Conservation (phyloP, 2,113 vertebrate species). For the Zosterops hypoxanthus region DNA sequence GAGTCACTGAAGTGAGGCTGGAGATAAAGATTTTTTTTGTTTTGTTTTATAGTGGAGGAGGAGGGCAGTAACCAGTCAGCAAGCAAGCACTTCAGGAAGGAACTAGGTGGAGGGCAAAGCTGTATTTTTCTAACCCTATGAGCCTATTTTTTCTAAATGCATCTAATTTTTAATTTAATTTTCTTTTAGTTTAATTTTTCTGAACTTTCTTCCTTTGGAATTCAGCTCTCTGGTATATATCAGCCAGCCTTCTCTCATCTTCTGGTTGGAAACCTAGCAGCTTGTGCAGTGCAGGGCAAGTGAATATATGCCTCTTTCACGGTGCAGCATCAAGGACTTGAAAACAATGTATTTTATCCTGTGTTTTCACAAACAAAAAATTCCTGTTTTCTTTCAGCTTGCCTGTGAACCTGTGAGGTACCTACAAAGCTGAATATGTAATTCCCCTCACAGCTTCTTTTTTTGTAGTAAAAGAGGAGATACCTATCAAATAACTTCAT, state of each 20-base stretch:
- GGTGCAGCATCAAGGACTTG: neutral
- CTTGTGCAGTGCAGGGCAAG: neutral
- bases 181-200: neutral
- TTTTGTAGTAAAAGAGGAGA: neutral
- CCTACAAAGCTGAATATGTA: neutral
- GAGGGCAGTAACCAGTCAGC: neutral
- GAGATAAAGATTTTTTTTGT: constrained; percentile 54
- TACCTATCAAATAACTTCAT: neutral
- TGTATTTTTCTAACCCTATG: neutral
- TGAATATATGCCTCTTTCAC: neutral
- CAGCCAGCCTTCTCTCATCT: neutral
- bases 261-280: neutral
- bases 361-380: neutral
- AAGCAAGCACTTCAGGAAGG: neutral
- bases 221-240: neutral
- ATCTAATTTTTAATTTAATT: neutral
- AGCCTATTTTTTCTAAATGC: neutral
- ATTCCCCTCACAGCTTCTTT: neutral
- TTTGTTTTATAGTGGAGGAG: constrained; percentile 33
- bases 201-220: neutral
- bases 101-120: neutral
- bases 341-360: neutral
- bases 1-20: constrained; percentile 40
- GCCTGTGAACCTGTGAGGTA: neutral
- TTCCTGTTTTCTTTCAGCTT: neutral